Evolutionary conservation across 2,888 invertebrate genomes (phyloP).

Genomic region (Nineta flava): DNA sequence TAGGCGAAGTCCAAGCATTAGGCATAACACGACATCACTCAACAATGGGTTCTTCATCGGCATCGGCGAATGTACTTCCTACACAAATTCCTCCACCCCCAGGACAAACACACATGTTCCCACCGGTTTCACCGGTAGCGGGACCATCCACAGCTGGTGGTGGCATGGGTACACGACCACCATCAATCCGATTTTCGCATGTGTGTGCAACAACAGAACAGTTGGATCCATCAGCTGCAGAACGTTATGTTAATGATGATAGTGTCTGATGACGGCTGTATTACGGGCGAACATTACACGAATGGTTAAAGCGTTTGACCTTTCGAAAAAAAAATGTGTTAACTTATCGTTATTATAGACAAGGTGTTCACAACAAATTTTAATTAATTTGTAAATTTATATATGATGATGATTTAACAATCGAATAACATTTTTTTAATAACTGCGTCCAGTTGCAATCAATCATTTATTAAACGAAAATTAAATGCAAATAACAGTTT

Average conservation of each 20-base stretch:
- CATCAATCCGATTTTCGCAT: conserved; percentile 7
- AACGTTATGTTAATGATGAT: conserved; percentile 37
- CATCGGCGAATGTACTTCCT: not conserved
- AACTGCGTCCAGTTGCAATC: not conserved
- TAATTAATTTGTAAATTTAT: not conserved
- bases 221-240: conserved; percentile 13
- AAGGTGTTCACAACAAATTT: not conserved
- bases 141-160: conserved; percentile 5
- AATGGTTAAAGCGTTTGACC: not conserved
- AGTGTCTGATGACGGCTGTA: conserved; percentile 34
- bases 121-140: conserved; percentile 5
- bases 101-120: conserved; percentile 1
- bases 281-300: conserved; percentile 8
- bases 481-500: not conserved
- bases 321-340: not conserved
- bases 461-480: not conserved
- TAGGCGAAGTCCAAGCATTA: conserved; percentile 3
- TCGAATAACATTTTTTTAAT: not conserved
- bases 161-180: conserved; percentile 1
- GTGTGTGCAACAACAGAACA: conserved; percentile 1
- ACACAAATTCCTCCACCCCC: conserved; percentile 6
- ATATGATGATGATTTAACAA: not conserved
- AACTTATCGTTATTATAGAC: not conserved
- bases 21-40: conserved; percentile 4
- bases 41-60: not conserved